A percentile compares a stretch with the other conserved stretches of the same genome.
Conservation (phyloP, 1,140 invertebrate species). For the Solen grandis region DNA sequence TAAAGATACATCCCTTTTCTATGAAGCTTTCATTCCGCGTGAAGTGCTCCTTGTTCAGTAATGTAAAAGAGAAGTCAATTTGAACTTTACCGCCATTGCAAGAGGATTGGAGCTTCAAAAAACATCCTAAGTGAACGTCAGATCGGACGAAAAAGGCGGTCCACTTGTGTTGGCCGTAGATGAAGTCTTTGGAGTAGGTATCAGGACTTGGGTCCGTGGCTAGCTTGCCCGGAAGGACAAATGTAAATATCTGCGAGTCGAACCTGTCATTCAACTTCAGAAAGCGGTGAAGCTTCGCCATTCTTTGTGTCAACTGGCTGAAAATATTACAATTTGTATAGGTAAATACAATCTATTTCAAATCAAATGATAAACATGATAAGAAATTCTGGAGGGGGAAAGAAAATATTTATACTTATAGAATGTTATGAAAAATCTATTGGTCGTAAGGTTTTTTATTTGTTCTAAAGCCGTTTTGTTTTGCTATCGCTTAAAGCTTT, state of each 20-base stretch:
- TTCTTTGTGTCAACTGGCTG: too few species aligned
- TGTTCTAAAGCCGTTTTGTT: too few species aligned
- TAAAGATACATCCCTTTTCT: constrained; percentile 88
- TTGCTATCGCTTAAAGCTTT: too few species aligned
- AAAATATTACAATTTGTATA: too few species aligned
- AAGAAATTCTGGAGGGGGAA: too few species aligned
- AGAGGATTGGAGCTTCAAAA: constrained; percentile 89
- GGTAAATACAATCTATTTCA: too few species aligned
- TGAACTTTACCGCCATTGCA: constrained; percentile 85
- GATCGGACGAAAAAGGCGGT: constrained; percentile 90
- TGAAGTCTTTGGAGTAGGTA: constrained; percentile 84
- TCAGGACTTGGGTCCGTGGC: constrained; percentile 67
- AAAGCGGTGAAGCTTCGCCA: constrained; percentile 93
- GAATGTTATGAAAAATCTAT: too few species aligned
- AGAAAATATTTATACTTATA: too few species aligned
- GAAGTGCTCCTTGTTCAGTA: constrained; percentile 92
- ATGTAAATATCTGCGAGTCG: constrained; percentile 88
- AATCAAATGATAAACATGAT: too few species aligned
- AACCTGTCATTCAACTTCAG: constrained; percentile 91
- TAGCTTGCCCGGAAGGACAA: constrained; percentile 70
- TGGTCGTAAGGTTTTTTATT: too few species aligned
- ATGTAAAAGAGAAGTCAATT: constrained; percentile 92
- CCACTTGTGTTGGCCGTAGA: constrained; percentile 92
- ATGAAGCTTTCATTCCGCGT: constrained; percentile 87
- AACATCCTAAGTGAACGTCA: constrained; percentile 90